Evolutionary conservation across 2,888 invertebrate species (phyloP), one percentile per base, ranked within the genome.

Genomic region (Nasonovia ribisnigri): DNA sequence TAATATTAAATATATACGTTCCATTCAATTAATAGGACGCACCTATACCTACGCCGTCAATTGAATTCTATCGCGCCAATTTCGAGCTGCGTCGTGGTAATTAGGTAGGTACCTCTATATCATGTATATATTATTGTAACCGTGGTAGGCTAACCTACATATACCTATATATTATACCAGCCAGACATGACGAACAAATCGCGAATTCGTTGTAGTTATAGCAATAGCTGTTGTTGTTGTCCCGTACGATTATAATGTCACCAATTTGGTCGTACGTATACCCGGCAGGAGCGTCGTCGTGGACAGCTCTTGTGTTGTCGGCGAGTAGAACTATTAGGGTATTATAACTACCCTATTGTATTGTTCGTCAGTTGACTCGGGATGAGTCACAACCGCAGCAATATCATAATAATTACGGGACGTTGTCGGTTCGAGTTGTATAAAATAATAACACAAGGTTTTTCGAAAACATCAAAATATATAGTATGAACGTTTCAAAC

Each of bases 401-500:
- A 77, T 20, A 36, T 20, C 8, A 86, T 11, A 13, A 4, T n/a
- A 67, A 67, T 84, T 6, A 5, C 3, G 43, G 77, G 77, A 36
- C 8, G 8, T 20, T 36, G 26, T 84, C 43, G 84, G 43, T 54
- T 20, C 24, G 20, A 48, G 1, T 51, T 29, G 5, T 60, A 92
- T 57, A 89, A 89, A 93, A 8, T n/a, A 92, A n/a, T n/a, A n/a
- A 93, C 88, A 84, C 54, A 42, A 13, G 13, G n/a, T 86, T 93
- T 92, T 89, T 89, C n/a, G 46, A 88, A 88, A 77, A 93, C 84
- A 93, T 92, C 91, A 46, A 24, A 46, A 60, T 92, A 60, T 92
- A 92, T 92, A 92, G 86, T 89, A 89, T 89, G 43, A 93, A 93
- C 84, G 88, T 84, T 84, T 89, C 89, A 93, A 89, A 86, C 86